Evolutionary conservation across 2,888 invertebrate species (phyloP), one percentile per base, ranked within the genome.

Genomic region (Pterobdella sp.): DNA sequence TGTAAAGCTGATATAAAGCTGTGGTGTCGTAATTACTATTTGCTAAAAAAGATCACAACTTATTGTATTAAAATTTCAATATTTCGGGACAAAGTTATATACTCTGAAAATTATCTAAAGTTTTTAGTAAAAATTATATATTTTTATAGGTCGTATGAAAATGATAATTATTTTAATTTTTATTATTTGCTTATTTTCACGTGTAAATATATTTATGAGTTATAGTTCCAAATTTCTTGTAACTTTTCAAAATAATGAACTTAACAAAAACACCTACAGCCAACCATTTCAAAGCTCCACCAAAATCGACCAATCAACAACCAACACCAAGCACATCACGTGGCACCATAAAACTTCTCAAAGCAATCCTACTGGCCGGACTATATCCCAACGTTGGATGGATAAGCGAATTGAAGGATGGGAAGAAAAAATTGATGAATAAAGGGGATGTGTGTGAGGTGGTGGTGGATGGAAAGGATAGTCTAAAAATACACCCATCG

Each of bases 151-250:
- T n/a, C n/a, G n/a, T n/a, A n/a, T n/a, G n/a, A n/a, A n/a, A n/a
- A n/a, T n/a, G n/a, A n/a, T n/a, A n/a, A n/a, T n/a, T n/a, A n/a
- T n/a, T n/a, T n/a, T n/a, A n/a, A n/a, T n/a, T n/a, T n/a, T n/a
- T n/a, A n/a, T n/a, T n/a, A n/a, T n/a, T n/a, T n/a, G n/a, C n/a
- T n/a, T n/a, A n/a, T n/a, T n/a, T n/a, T n/a, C n/a, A n/a, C n/a
- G n/a, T n/a, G n/a, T n/a, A n/a, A n/a, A n/a, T n/a, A n/a, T n/a
- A n/a, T n/a, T n/a, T n/a, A n/a, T n/a, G n/a, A n/a, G n/a, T n/a
- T n/a, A n/a, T n/a, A n/a, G n/a, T n/a, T 18, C 79, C 81, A 81
- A 81, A 81, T 79, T 78, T 81, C 18, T 79, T n/a, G n/a, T n/a
- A n/a, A n/a, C n/a, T n/a, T n/a, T n/a, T n/a, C n/a, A n/a, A n/a